These are phyloP conservation scores for Hermaeophaga mercurialis DNA, from an alignment of 2,888 invertebrate genomes.

Conservation along the genomic window DNA sequence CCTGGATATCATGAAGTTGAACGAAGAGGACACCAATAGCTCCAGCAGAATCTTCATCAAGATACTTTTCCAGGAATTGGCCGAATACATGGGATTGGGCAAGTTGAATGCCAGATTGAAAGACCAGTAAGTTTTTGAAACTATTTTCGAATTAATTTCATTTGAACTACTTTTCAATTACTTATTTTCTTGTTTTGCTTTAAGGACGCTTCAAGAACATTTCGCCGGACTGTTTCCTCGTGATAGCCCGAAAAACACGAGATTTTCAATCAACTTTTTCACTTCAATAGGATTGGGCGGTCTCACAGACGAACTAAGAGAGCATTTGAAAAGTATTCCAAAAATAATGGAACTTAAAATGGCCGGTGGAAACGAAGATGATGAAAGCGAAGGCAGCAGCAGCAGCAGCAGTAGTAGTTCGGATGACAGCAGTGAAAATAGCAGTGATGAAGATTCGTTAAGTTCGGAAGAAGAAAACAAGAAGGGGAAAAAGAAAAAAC, in stretches of 20 bases:
- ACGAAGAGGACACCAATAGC: conserved; percentile 97
- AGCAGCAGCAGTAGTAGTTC: conserved; percentile 24
- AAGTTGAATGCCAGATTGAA: conserved; percentile 90
- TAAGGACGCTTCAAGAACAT: conserved; percentile 79
- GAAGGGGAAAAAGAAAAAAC: conserved; percentile 33
- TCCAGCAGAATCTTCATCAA: conserved; percentile 98
- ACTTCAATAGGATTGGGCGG: conserved; percentile 97
- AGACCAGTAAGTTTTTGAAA: conserved; percentile 86
- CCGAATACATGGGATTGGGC: conserved; percentile 93
- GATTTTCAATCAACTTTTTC: conserved; percentile 98
- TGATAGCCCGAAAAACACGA: conserved; percentile 93
- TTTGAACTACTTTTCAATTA: too few species aligned
- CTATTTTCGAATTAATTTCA: too few species aligned
- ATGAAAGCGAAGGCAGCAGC: conserved; percentile 37
- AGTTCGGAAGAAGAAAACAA: conserved; percentile 45
- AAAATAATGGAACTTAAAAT: conserved; percentile 36
- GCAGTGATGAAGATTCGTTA: conserved; percentile 39
- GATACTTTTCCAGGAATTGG: conserved; percentile 94
- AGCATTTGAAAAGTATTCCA: conserved; percentile 49
- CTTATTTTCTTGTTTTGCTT: conserved; percentile 50
- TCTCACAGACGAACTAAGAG: conserved; percentile 78
- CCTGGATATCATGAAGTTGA: conserved; percentile 84
- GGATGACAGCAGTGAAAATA: conserved; percentile 28
- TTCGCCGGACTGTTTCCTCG: conserved; percentile 94
- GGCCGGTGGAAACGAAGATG: conserved; percentile 43